Evolutionary conservation across 2,888 invertebrate genomes (phyloP).

Genomic region (Callyntrura guangdongensis): DNA sequence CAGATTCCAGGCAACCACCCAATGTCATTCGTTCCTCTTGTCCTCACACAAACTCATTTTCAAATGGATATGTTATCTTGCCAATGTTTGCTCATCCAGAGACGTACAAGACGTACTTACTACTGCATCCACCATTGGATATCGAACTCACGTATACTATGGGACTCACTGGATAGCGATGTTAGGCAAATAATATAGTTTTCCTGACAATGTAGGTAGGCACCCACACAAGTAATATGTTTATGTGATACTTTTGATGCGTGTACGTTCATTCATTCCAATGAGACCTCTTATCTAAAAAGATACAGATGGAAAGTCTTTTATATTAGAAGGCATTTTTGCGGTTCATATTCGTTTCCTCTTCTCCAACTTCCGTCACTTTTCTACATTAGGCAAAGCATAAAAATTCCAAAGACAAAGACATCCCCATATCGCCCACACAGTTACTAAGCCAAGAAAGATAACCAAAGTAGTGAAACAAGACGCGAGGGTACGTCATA

Average conservation of each 20-base stretch:
- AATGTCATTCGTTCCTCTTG: not conserved
- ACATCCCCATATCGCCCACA: not conserved
- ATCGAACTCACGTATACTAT: no score
- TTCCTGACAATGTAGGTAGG: no score
- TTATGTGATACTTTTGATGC: not conserved
- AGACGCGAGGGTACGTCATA: no score
- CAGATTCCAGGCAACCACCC: conserved; percentile 10
- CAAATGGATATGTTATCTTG: conserved; percentile 41
- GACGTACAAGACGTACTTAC: not conserved
- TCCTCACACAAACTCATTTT: conserved; percentile 4
- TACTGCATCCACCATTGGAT: not conserved
- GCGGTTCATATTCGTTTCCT: conserved; percentile 33
- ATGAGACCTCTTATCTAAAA: conserved; percentile 5
- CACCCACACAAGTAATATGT: no score
- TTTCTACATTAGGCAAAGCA: conserved; percentile 28
- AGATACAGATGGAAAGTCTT: conserved; percentile 36
- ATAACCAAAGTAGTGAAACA: no score
- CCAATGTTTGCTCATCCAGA: not conserved
- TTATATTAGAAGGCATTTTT: conserved; percentile 25
- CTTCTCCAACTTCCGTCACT: conserved; percentile 46
- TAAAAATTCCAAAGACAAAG: conserved; percentile 14
- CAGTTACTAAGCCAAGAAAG: no score
- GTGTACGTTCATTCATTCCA: not conserved
- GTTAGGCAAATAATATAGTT: no score
- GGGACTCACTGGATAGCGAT: no score